Evolutionary conservation across 2,113 vertebrate genomes (phyloP).

Genomic region (Condylura cristata): DNA sequence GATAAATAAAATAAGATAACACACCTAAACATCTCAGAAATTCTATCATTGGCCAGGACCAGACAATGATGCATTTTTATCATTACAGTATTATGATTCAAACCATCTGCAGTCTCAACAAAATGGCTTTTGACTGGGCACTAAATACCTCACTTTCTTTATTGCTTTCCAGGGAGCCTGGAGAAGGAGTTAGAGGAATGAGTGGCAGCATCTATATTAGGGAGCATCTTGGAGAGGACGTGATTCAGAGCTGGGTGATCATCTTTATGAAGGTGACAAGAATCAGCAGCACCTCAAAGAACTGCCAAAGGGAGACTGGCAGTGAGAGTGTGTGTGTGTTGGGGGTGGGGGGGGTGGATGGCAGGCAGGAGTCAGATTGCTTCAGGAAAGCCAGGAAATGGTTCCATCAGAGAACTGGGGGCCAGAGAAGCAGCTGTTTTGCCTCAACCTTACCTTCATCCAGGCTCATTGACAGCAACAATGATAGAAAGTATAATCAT

Average conservation of each 20-base stretch:
- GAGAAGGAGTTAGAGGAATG: neutral
- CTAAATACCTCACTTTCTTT: neutral
- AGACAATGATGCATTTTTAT: neutral
- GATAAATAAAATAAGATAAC: neutral
- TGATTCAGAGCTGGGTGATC: neutral
- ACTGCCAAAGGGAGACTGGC: neutral
- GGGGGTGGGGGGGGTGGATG: no score
- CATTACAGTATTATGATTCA: neutral
- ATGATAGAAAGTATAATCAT: neutral
- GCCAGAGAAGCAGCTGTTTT: neutral
- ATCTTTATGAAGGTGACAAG: neutral
- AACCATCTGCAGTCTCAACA: neutral
- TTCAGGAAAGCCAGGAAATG: neutral
- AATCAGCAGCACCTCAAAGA: neutral
- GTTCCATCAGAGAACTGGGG: neutral
- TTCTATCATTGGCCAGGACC: neutral
- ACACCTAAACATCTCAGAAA: neutral
- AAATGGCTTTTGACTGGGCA: neutral
- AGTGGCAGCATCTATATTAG: neutral
- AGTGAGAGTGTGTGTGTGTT: neutral
- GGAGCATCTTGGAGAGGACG: neutral
- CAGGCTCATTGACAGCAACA: neutral
- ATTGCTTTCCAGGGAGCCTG: neutral
- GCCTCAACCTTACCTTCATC: neutral
- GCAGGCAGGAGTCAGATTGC: no score